Base-by-base conservation (phyloP, 37 sponge, comb jelly and placozoan species). In the Beroe ovata region DNA sequence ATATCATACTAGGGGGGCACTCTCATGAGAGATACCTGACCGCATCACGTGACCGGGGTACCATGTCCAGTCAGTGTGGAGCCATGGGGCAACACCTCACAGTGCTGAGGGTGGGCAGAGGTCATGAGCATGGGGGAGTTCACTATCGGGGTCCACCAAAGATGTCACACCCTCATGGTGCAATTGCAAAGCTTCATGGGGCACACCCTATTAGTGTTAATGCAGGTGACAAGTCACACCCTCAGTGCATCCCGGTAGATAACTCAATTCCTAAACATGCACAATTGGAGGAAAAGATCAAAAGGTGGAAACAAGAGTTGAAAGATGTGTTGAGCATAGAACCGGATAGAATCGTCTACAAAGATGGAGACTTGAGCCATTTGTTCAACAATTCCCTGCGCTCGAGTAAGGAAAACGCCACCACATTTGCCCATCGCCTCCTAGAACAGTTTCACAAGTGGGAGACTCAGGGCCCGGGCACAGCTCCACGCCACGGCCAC, bases 31-130 rank as follows among this genome's bases (percentile, higher is more conserved):
- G 22, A 20, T 77, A 77, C 33, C 38, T 77, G 28, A 25, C 11
- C 38, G 22, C 69, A 34, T 66, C 69, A 26, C 32, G 34, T 6
- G 32, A 6, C 54, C 11, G 11, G 11, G 11, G 6, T 11, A 16
- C 54, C 54, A 4, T 66, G 1, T 29, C 32, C 69, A 66, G 69
- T 66, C 69, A 66, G 54, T 77, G 84, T 77, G 84, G 84, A 21
- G 26, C 8, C 38, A n/a, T 19, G 23, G 84, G 84, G 38, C 26
- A 42, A 0, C 47, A 16, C 14, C 54, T 77, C 54, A 42, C 84
- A 25, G 41, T 54, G 2, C 47, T 77, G 14, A 39, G 54, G 6
- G 22, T 77, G 25, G 69, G 69, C 36, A 14, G 25, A 18, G 69
- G 34, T 35, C 8, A 4, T 0, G 23, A 77, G 36, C n/a, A n/a